Evolutionary conservation across 2,888 invertebrate genomes (phyloP).

Genomic region (Sphaerophoria rueppellii): DNA sequence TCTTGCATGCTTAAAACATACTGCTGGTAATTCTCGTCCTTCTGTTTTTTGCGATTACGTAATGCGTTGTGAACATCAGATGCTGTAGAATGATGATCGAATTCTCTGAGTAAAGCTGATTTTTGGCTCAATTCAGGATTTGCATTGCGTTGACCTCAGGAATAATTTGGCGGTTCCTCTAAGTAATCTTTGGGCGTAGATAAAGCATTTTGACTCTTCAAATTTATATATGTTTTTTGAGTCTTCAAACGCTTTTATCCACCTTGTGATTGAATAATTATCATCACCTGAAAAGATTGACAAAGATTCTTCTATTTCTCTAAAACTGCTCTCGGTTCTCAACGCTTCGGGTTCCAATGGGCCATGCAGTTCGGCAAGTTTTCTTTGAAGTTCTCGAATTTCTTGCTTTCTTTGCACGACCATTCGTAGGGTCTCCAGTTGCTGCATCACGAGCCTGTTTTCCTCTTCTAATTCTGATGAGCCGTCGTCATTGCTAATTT

Average conservation of each 20-base stretch:
- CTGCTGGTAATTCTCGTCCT: slow-evolving; percentile 38
- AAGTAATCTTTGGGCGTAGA: no score
- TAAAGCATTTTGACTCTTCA: no score
- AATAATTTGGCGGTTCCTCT: no score
- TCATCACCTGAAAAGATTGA: neutral
- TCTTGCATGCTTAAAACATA: slow-evolving; percentile 44
- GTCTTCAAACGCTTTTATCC: no score
- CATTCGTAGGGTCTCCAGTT: slow-evolving; percentile 22
- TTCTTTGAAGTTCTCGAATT: slow-evolving; percentile 7
- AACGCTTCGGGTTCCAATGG: neutral
- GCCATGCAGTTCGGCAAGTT: slow-evolving; percentile 15
- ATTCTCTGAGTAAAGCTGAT: neutral
- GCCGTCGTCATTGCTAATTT: slow-evolving; percentile 1
- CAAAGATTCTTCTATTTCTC: slow-evolving; percentile 38
- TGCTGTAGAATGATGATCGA: slow-evolving; percentile 24
- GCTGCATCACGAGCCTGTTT: slow-evolving; percentile 11
- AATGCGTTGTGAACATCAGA: no score
- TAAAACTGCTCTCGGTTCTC: slow-evolving; percentile 5
- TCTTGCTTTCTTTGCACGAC: slow-evolving; percentile 36
- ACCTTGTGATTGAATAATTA: no score
- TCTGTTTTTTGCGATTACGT: slow-evolving; percentile 21
- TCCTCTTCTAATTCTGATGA: slow-evolving; percentile 32
- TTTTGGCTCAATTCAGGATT: no score
- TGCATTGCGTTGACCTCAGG: no score
- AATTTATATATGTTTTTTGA: no score